Percentiles rank a stretch among this genome's conserved stretches.
Conservation (phyloP, 2,113 vertebrate genomes). For the Vidua chalybeata region DNA sequence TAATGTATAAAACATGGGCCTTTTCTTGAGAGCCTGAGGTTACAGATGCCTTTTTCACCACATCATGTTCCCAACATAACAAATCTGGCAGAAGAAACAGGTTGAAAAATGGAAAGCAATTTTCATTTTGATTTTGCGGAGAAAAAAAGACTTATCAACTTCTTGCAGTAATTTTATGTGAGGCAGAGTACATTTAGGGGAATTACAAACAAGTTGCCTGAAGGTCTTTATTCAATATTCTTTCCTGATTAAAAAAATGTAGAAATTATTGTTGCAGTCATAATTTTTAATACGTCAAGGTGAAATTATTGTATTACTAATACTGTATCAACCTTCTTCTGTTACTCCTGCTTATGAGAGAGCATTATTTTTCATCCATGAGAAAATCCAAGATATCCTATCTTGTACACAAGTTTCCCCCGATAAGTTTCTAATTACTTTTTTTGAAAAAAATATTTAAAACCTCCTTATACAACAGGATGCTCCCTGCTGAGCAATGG, state of each 20-base stretch:
- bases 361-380: not conserved
- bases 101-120: conserved; percentile 33
- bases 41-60: conserved; percentile 64
- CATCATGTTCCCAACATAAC: conserved; percentile 45
- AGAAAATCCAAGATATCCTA: not conserved
- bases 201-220: not conserved
- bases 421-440: not conserved
- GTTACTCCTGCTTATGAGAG: not conserved
- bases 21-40: conserved; percentile 56
- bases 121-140: not conserved
- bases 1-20: conserved; percentile 62
- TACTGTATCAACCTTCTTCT: not conserved
- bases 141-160: not conserved
- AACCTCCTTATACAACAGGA: not conserved
- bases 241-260: not conserved
- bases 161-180: conserved; percentile 15
- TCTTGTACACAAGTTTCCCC: not conserved
- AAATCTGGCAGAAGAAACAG: conserved; percentile 43
- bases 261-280: not conserved
- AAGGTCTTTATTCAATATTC: not conserved
- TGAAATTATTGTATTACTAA: not conserved
- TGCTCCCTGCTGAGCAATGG: not conserved
- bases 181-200: not conserved
- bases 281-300: not conserved
- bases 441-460: not conserved